Conservation (phyloP, 1,140 invertebrate species). For the Sipha flava region DNA sequence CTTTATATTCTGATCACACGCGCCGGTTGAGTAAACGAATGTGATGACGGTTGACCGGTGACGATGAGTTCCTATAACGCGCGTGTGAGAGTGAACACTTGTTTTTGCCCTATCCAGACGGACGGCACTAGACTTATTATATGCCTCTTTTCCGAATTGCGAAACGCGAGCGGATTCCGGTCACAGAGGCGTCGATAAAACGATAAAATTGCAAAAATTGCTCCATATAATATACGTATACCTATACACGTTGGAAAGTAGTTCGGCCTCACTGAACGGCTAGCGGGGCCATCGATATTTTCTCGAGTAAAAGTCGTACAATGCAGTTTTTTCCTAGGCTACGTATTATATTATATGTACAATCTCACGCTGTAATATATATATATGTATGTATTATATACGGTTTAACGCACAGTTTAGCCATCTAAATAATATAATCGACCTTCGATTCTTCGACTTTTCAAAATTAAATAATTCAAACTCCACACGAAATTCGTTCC, state of each 20-base stretch:
- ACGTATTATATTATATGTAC: too few species aligned
- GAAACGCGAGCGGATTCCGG: neutral
- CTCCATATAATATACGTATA: neutral
- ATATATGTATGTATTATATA: neutral
- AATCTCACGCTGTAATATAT: neutral
- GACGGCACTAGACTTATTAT: neutral
- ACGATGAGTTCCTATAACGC: neutral
- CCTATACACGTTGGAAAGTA: slow-evolving; percentile 7
- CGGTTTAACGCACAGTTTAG: neutral
- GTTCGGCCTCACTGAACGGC: neutral
- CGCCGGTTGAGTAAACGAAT: neutral
- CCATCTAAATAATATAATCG: neutral
- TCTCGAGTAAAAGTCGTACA: slow-evolving; percentile 3
- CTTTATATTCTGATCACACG: neutral
- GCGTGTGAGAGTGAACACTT: neutral
- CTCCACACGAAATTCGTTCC: too few species aligned
- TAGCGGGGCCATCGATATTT: neutral
- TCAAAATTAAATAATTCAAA: too few species aligned
- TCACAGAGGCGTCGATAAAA: neutral
- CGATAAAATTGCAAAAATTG: neutral
- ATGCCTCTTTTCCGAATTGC: neutral
- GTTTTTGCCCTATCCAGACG: neutral
- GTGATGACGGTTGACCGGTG: neutral
- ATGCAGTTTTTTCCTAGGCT: neutral
- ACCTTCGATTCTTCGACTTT: neutral